These are phyloP conservation scores for Mesopsocus fuscifrons DNA, from an alignment of 2,888 invertebrate genomes.

Conservation along the genomic window DNA sequence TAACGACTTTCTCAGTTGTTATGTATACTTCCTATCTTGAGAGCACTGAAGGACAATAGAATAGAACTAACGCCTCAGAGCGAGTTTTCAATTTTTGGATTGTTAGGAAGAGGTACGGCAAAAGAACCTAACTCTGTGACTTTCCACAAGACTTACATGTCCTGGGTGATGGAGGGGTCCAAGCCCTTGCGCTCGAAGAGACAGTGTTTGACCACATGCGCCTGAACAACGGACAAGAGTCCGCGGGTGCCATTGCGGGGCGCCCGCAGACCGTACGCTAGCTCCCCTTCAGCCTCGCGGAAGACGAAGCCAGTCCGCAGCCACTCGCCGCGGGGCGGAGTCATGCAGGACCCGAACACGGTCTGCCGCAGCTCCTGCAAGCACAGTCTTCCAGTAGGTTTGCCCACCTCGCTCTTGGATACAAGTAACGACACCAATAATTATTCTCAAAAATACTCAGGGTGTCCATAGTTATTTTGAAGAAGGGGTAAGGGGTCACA, in stretches of 20 bases:
- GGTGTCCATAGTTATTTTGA: too few relatives aligned
- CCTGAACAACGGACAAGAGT: constrained; percentile 43
- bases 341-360: constrained; percentile 44
- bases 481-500: too few relatives aligned
- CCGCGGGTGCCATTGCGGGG: constrained; percentile 44
- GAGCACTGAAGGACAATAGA: too few relatives aligned
- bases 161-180: neutral
- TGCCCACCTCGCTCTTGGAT: neutral
- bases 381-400: neutral
- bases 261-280: constrained; percentile 44
- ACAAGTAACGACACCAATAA: neutral
- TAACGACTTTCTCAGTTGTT: too few relatives aligned
- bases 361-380: constrained; percentile 38
- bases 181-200: constrained; percentile 34
- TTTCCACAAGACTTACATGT: too few relatives aligned
- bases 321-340: constrained; percentile 55
- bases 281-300: constrained; percentile 34
- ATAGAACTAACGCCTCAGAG: too few relatives aligned
- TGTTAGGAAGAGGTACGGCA: too few relatives aligned
- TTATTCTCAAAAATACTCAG: too few relatives aligned
- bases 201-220: constrained; percentile 46
- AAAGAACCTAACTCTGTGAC: too few relatives aligned
- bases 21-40: too few relatives aligned
- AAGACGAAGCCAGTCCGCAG: constrained; percentile 44
- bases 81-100: too few relatives aligned